These are phyloP conservation scores for Lucilia cuprina DNA, from an alignment of 1,140 invertebrate species.

Conservation along the genomic window DNA sequence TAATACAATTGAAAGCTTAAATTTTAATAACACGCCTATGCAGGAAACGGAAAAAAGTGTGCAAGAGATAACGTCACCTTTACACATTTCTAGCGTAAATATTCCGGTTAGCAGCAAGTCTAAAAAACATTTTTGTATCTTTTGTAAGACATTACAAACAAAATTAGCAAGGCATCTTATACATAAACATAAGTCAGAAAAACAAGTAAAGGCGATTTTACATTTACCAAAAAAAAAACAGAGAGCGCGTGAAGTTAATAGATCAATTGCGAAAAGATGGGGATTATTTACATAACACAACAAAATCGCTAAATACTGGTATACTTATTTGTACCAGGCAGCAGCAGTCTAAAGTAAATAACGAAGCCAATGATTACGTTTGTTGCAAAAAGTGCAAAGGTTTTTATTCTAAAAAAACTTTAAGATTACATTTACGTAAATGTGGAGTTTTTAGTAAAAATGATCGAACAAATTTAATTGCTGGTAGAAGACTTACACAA, in stretches of 20 bases:
- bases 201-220: neutral
- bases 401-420: neutral
- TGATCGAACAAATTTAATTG: neutral
- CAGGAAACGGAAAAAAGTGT: too few species aligned
- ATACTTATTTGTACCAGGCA: neutral
- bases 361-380: neutral
- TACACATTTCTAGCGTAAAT: too few species aligned
- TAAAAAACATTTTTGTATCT: constrained; percentile 15
- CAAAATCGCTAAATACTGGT: neutral
- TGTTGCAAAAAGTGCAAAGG: constrained; percentile 1
- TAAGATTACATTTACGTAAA: neutral
- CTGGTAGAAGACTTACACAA: neutral
- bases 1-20: too few species aligned
- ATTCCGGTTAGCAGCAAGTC: neutral
- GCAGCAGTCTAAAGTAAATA: neutral
- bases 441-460: neutral
- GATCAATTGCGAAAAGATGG: neutral
- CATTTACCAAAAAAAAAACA: neutral
- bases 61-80: too few species aligned
- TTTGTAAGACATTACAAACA: neutral
- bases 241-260: neutral
- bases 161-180: neutral
- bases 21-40: too few species aligned
- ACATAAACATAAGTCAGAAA: neutral
- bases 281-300: neutral